These are phyloP conservation scores for Tetragonula clypearis DNA, from an alignment of 1,140 invertebrate species.

Conservation along the genomic window DNA sequence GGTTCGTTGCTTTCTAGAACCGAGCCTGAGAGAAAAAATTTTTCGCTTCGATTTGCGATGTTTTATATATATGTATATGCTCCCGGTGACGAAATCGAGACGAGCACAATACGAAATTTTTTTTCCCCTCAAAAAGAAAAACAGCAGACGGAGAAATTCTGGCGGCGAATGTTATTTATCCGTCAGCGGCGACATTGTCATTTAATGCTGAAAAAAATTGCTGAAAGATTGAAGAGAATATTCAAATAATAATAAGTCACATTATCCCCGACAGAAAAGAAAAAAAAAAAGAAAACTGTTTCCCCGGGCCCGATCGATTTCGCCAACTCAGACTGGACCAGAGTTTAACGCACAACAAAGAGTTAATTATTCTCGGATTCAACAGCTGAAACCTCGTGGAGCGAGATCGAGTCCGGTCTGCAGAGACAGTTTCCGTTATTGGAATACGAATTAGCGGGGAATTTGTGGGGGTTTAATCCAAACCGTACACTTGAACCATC, in stretches of 20 bases:
- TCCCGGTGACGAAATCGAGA: neutral
- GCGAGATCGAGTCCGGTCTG: neutral
- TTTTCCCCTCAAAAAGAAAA: neutral
- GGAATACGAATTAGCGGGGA: conserved; percentile 36
- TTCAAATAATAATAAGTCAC: no score
- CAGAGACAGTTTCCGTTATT: neutral
- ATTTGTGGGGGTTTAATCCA: conserved; percentile 10
- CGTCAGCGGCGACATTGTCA: no score
- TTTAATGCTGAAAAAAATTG: no score
- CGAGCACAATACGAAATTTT: neutral
- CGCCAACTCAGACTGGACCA: neutral
- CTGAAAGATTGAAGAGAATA: no score
- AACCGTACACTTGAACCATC: neutral
- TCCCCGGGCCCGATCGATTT: no score
- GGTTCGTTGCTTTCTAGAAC: neutral
- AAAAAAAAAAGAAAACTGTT: no score
- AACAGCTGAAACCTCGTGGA: neutral
- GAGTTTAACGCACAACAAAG: conserved; percentile 7
- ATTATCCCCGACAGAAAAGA: no score
- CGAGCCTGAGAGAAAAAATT: neutral
- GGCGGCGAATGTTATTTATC: neutral
- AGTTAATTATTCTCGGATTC: conserved; percentile 13
- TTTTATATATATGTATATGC: no score
- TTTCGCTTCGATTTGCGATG: neutral
- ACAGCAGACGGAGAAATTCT: neutral